Conservation (phyloP, 2,888 invertebrate genomes). For the Anticlea derivata region DNA sequence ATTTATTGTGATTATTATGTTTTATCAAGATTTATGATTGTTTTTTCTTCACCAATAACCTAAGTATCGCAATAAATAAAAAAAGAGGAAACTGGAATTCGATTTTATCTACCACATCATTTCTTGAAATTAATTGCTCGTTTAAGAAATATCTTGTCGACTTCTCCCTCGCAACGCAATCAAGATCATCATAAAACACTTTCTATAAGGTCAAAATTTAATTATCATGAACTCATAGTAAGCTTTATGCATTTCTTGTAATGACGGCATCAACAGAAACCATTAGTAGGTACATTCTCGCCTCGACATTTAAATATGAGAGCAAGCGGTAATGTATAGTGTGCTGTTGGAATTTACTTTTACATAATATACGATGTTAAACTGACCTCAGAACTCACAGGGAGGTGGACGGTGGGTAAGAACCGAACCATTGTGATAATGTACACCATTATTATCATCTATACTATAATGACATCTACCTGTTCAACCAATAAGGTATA, state of each 20-base stretch:
- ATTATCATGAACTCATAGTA: slow-evolving; percentile 16
- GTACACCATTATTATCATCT: background rate
- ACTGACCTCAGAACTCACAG: slow-evolving; percentile 40
- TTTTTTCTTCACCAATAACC: background rate
- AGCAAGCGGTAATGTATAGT: slow-evolving; percentile 41
- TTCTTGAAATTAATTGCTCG: slow-evolving; percentile 10
- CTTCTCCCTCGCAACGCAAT: slow-evolving; percentile 7
- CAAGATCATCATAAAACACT: slow-evolving; percentile 15
- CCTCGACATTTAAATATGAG: slow-evolving; percentile 39
- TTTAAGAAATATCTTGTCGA: slow-evolving; percentile 3
- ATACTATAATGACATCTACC: background rate
- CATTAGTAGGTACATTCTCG: slow-evolving; percentile 42
- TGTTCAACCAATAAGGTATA: slow-evolving; percentile 3
- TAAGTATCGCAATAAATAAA: background rate
- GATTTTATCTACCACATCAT: background rate
- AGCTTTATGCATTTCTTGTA: slow-evolving; percentile 34
- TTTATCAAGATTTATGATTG: background rate
- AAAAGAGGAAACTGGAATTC: background rate
- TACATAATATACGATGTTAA: slow-evolving; percentile 44
- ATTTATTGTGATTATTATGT: background rate
- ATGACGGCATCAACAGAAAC: slow-evolving; percentile 37
- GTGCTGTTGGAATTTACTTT: slow-evolving; percentile 45
- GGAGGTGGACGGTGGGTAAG: too few relatives aligned
- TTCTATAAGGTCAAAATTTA: slow-evolving; percentile 16
- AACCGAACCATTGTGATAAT: slow-evolving; percentile 11